Conservation (phyloP, 2,888 invertebrate genomes). For the Pandemis corylana region DNA sequence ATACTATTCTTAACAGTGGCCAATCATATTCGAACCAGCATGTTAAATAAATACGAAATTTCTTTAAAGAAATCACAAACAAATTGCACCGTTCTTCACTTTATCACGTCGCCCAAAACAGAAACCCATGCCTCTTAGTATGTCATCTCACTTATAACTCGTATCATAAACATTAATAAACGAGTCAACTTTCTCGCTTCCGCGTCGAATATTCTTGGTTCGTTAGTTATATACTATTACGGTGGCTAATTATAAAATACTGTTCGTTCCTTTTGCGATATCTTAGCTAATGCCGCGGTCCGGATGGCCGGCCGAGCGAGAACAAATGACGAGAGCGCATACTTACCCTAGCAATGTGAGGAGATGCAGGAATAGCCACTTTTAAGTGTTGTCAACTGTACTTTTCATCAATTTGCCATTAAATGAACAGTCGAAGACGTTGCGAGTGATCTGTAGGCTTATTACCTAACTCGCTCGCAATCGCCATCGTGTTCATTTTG, state of each 20-base stretch:
- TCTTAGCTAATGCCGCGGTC: constrained; percentile 28
- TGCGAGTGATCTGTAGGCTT: neutral
- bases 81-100: neutral
- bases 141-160: constrained; percentile 14
- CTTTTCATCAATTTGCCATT: constrained; percentile 14
- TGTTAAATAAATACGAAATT: neutral
- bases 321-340: constrained; percentile 19
- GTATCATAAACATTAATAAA: constrained; percentile 14
- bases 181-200: constrained; percentile 11
- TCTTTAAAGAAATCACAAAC: constrained; percentile 1
- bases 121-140: constrained; percentile 1
- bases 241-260: constrained; percentile 37
- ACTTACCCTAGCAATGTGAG: neutral
- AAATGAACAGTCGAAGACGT: neutral
- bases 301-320: constrained; percentile 31
- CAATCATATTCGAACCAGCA: neutral
- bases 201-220: constrained; percentile 22
- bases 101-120: constrained; percentile 14
- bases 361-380: neutral
- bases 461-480: too few species aligned
- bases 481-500: too few species aligned
- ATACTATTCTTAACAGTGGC: neutral
- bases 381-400: neutral
- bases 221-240: constrained; percentile 21
- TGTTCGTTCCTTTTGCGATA: constrained; percentile 39